phyloP scores from a whole-genome alignment of 2,888 invertebrate species.

The Drosophila peninsularis region DNA sequence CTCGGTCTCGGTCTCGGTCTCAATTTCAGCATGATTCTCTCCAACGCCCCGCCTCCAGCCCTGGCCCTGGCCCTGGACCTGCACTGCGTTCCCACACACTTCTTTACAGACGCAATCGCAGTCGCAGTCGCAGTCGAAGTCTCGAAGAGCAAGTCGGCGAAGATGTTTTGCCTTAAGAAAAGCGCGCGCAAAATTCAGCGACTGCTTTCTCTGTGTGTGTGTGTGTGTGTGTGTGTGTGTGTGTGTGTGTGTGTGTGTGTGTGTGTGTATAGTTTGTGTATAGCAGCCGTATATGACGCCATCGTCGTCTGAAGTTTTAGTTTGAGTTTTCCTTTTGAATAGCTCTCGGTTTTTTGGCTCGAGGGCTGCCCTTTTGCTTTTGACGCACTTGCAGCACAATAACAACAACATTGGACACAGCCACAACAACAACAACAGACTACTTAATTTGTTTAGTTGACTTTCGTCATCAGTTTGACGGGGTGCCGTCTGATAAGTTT shows the following conservation, averaged over 20 bases:
- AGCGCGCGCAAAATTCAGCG: constrained; percentile 79
- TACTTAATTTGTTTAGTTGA: constrained; percentile 58
- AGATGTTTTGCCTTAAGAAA: constrained; percentile 76
- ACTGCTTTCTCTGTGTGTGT: constrained; percentile 7
- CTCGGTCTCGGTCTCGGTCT: constrained; percentile 34
- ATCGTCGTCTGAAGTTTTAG: constrained; percentile 58
- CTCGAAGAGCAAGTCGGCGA: constrained; percentile 55
- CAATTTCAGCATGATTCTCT: constrained; percentile 22
- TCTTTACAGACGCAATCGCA: constrained; percentile 36
- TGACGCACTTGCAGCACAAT: constrained; percentile 51
- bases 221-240: neutral
- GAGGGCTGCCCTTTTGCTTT: constrained; percentile 32
- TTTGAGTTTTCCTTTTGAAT: constrained; percentile 53
- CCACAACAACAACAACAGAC: constrained; percentile 24
- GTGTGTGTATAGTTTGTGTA: constrained; percentile 9
- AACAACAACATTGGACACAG: constrained; percentile 15
- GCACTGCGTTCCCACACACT: constrained; percentile 1
- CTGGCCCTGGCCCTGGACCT: neutral
- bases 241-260: constrained; percentile 6
- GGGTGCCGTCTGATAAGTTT: constrained; percentile 29
- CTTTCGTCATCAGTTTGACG: constrained; percentile 60
- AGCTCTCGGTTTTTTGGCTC: constrained; percentile 37
- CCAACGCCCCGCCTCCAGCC: neutral
- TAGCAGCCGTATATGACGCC: constrained; percentile 44
- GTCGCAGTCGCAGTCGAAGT: constrained; percentile 50